Evolutionary conservation across 1,140 invertebrate genomes (phyloP).

Genomic region (Reticulitermes speratus): DNA sequence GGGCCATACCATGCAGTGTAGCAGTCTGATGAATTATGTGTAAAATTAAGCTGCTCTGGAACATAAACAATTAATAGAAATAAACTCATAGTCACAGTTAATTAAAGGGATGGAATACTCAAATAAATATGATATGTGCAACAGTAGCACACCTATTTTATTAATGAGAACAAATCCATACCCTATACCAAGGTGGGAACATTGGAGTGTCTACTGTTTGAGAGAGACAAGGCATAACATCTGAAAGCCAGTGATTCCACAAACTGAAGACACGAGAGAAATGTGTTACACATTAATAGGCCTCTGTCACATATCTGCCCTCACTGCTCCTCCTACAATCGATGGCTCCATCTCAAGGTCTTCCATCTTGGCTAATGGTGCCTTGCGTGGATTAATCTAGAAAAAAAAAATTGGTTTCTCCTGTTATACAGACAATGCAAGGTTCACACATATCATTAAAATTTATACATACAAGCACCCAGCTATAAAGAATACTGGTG

Average conservation of each 20-base stretch:
- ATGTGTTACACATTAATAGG: not conserved
- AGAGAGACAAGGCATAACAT: not conserved
- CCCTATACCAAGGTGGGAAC: not conserved
- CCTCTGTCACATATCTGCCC: not conserved
- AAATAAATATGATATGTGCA: slow-evolving; percentile 4
- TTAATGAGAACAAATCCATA: not conserved
- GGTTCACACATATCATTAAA: not conserved
- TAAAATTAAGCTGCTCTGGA: slow-evolving; percentile 15
- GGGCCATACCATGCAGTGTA: not conserved
- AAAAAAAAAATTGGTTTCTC: slow-evolving; percentile 23
- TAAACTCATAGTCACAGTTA: not conserved
- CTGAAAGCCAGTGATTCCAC: not conserved
- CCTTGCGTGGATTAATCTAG: slow-evolving; percentile 32
- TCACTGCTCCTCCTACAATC: not conserved
- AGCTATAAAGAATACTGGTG: too few relatives aligned
- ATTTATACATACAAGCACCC: not conserved
- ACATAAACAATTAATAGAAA: not conserved
- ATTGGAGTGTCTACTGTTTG: not conserved
- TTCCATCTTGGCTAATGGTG: slow-evolving; percentile 33
- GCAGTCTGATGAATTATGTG: not conserved
- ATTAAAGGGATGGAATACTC: not conserved
- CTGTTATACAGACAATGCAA: not conserved
- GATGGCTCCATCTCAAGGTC: slow-evolving; percentile 28
- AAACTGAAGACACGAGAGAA: not conserved
- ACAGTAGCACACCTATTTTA: not conserved